Evolutionary conservation across 2,888 invertebrate species (phyloP), one percentile per base, ranked within the genome.

Genomic region (Steinernema hermaphroditum): DNA sequence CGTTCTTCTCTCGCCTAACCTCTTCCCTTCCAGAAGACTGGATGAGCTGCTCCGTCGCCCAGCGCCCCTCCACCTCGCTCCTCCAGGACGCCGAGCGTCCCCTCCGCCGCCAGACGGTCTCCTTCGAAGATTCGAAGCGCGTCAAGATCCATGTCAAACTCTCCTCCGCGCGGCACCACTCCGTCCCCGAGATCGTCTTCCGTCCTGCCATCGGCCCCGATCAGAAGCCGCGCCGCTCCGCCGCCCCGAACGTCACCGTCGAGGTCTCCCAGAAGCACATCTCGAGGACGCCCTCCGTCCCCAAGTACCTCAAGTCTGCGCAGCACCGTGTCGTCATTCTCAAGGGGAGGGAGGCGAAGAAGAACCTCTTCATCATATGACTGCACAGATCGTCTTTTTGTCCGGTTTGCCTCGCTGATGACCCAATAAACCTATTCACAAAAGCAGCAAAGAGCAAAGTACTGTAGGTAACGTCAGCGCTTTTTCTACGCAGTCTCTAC

Each of bases 211-310:
- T 32, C 4, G 16, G 24, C 22, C 22, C 54, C 62, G 32, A 62
- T 16, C 32, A 27, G n/a, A 62, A 14, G 9, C 29, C 62, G 6
- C 62, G 62, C 29, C 62, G 62, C n/a, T 62, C 62, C 32, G 22
- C 46, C 22, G 32, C 2, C 16, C 32, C 29, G 16, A 62, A 62
- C 32, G 62, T 62, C 2, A 62, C 62, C 4, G 62, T 62, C 22
- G 62, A 62, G 27, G 62, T 62, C 16, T 62, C 32, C 32, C 62
- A 62, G 62, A 62, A 29, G 62, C 62, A 62, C 62, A 29, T 62
- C 27, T 62, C 62, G 1, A 29, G 62, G 62, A 50, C 50, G 22
- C 27, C 62, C 14, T 29, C 62, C 4, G 27, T 32, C 32, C 62
- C 62, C 2, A 62, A 62, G 4, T 62, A 32, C 32, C 34, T 62